Conservation (phyloP, 2,888 invertebrate genomes). For the Dasysyrphus tricinctus region DNA sequence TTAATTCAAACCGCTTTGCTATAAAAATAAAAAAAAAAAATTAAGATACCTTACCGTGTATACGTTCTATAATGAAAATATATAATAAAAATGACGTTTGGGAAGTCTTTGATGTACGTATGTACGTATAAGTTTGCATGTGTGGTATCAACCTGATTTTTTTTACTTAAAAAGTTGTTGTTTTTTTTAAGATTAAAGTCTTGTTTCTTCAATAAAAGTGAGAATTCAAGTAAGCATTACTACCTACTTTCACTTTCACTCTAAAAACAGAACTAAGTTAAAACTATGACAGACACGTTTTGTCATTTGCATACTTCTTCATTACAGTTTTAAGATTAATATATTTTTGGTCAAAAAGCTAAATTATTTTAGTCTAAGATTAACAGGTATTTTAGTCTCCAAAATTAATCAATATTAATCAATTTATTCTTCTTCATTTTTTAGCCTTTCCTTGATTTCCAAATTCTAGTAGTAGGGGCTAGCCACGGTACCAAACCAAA, state of each 20-base stretch:
- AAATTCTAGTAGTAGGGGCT: too few species aligned
- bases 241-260: not conserved
- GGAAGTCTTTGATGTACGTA: slow-evolving; percentile 14
- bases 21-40: slow-evolving; percentile 28
- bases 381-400: too few species aligned
- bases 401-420: too few species aligned
- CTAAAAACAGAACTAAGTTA: not conserved
- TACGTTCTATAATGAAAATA: slow-evolving; percentile 10
- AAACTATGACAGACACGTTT: not conserved
- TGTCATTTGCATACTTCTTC: not conserved
- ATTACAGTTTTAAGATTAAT: too few species aligned
- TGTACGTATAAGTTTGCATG: not conserved
- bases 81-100: slow-evolving; percentile 16
- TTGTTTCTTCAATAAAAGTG: slow-evolving; percentile 8
- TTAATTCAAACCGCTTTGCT: slow-evolving; percentile 34
- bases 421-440: too few species aligned
- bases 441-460: too few species aligned
- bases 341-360: too few species aligned
- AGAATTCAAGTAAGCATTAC: not conserved
- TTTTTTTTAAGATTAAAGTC: not conserved
- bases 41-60: not conserved
- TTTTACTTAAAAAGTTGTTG: slow-evolving; percentile 6
- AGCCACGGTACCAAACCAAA: too few species aligned
- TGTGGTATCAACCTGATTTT: slow-evolving; percentile 22
- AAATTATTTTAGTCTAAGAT: too few species aligned